Evolutionary conservation across 2,888 invertebrate genomes (phyloP).

Genomic region (Noctua janthe): DNA sequence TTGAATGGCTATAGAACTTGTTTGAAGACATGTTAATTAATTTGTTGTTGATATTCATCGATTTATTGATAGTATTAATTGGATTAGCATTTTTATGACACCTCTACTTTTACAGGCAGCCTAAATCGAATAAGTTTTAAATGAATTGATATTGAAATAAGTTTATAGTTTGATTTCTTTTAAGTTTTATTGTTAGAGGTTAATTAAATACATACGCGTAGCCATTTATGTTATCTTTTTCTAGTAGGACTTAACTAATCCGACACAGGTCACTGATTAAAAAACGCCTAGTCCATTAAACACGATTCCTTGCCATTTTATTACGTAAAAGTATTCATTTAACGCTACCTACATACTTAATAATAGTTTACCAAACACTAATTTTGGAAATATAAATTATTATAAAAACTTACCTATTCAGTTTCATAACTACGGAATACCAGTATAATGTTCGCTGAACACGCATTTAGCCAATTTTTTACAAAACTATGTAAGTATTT

Average conservation of each 20-base stretch:
- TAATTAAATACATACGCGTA: constrained; percentile 4
- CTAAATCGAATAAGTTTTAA: background rate
- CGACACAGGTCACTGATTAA: background rate
- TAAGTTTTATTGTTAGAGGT: background rate
- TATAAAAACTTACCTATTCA: constrained; percentile 21
- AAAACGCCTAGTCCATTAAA: background rate
- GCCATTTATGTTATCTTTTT: background rate
- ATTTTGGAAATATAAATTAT: constrained; percentile 9
- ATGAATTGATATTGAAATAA: background rate
- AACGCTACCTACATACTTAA: background rate
- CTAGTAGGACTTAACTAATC: background rate
- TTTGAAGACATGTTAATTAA: constrained; percentile 34
- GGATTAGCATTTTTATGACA: constrained; percentile 36
- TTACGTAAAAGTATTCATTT: background rate
- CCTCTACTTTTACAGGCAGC: background rate
- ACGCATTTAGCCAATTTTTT: constrained; percentile 54
- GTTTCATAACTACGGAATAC: constrained; percentile 31
- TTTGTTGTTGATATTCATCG: constrained; percentile 44
- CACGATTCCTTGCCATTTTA: background rate
- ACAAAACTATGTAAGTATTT: constrained; percentile 34
- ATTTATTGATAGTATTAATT: constrained; percentile 38
- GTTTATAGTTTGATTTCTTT: background rate
- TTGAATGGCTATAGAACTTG: constrained; percentile 12
- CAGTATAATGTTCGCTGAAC: constrained; percentile 45
- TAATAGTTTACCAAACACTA: constrained; percentile 3